Evolutionary conservation across 2,113 vertebrate species (phyloP).

Genomic region (Myotis yumanensis): DNA sequence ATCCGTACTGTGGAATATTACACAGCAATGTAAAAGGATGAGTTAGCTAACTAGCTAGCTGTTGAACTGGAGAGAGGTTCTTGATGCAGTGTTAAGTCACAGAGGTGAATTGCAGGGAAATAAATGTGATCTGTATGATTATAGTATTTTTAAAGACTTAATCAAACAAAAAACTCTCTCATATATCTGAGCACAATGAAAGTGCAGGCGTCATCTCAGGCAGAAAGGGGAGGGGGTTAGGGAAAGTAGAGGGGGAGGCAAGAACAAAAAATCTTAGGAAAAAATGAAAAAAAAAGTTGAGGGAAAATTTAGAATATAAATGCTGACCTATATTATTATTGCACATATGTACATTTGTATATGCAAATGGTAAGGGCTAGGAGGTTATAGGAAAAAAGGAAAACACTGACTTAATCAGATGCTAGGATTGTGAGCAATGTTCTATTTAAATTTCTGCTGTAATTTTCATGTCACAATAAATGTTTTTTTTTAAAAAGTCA

Average conservation of each 20-base stretch:
- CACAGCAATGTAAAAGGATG: neutral
- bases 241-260: neutral
- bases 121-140: neutral
- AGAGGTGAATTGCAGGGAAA: neutral
- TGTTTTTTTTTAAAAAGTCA: neutral
- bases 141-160: neutral
- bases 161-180: neutral
- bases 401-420: neutral
- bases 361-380: neutral
- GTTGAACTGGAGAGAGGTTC: neutral
- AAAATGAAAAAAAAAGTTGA: slow-evolving; percentile 8
- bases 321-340: neutral
- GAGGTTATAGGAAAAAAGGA: neutral
- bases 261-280: neutral
- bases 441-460: slow-evolving; percentile 7
- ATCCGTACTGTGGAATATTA: neutral
- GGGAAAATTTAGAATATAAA: neutral
- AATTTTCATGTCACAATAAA: neutral
- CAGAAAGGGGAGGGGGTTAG: neutral
- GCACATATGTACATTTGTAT: neutral
- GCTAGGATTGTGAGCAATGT: neutral
- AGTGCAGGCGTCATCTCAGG: neutral
- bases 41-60: neutral
- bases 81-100: neutral
- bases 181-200: neutral